Evolutionary conservation across 2,113 vertebrate species (phyloP).

Genomic region (Campylorhamphus procurvoides): DNA sequence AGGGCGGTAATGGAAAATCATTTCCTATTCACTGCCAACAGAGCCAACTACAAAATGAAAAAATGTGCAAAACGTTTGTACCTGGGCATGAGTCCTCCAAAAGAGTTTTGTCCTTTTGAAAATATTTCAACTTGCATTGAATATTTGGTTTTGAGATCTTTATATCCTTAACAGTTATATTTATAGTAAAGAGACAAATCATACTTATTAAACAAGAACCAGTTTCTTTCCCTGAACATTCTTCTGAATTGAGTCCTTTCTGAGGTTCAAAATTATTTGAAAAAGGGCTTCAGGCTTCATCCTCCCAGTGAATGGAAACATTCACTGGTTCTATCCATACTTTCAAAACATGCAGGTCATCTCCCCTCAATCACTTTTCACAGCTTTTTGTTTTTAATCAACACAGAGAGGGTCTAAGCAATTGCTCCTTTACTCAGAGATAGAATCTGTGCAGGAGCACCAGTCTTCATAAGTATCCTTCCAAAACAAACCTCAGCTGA

Average conservation of each 20-base stretch:
- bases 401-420: background rate
- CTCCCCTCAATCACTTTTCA: background rate
- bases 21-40: background rate
- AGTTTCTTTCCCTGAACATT: background rate
- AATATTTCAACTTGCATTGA: background rate
- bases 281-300: background rate
- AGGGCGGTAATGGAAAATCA: background rate
- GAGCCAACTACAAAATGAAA: background rate
- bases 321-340: background rate
- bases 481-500: background rate
- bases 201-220: background rate
- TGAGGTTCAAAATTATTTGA: background rate
- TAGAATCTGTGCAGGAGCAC: background rate
- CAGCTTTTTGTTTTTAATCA: background rate
- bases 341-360: background rate
- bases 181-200: background rate
- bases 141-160: background rate
- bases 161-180: background rate
- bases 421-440: background rate
- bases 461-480: background rate
- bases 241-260: background rate
- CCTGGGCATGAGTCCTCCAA: background rate
- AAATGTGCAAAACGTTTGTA: background rate
- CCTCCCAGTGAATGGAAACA: background rate
- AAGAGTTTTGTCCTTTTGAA: background rate